These are phyloP conservation scores for Catamblyrhynchus diadema DNA, from an alignment of 2,797 vertebrate genomes.

Conservation along the genomic window DNA sequence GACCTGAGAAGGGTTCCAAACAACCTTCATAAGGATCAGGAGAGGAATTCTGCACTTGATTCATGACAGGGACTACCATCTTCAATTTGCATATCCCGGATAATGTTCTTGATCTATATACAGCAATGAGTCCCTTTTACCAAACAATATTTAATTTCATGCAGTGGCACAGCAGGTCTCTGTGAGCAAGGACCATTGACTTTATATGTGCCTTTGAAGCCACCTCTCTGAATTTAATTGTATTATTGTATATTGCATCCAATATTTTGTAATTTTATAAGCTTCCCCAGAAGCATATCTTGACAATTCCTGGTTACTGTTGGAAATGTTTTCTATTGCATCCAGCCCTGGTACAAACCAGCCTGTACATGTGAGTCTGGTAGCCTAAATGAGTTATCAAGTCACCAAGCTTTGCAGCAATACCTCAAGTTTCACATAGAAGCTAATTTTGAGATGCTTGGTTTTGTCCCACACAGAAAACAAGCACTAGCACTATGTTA, in stretches of 20 bases:
- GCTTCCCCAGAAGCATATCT: background rate
- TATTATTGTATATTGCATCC: background rate
- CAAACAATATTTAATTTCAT: background rate
- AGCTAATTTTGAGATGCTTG: background rate
- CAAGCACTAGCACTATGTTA: background rate
- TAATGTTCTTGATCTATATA: background rate
- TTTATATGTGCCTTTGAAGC: background rate
- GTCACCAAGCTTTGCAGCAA: background rate
- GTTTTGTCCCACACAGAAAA: background rate
- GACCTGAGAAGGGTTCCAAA: background rate
- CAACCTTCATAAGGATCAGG: background rate
- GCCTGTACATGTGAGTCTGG: background rate
- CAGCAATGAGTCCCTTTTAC: background rate
- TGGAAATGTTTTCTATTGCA: background rate
- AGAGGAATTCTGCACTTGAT: background rate
- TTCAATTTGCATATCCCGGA: background rate
- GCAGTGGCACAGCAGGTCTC: background rate
- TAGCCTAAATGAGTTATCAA: background rate
- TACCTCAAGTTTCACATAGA: background rate
- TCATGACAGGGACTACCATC: background rate
- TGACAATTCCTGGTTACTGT: background rate
- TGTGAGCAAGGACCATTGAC: background rate
- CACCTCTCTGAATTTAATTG: background rate
- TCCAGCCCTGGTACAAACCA: background rate
- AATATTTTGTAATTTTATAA: background rate